These are phyloP conservation scores for Mungos mungo DNA, from an alignment of 2,113 vertebrate species.

Conservation along the genomic window DNA sequence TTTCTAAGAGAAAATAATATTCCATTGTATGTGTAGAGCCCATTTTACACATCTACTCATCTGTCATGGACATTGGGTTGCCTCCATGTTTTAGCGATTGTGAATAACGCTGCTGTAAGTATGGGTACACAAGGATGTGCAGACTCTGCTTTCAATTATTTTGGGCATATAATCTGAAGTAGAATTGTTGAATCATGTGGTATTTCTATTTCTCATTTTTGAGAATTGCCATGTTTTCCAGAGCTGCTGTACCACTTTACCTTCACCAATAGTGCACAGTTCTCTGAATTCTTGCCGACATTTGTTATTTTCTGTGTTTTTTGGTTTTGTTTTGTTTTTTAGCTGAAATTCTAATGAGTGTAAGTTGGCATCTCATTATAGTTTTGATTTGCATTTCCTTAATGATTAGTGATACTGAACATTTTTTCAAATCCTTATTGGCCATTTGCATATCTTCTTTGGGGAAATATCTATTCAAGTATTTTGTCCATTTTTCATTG, in stretches of 20 bases:
- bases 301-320: not conserved
- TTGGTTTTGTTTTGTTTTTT: not conserved
- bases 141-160: not conserved
- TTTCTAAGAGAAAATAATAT: too few relatives aligned
- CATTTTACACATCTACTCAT: not conserved
- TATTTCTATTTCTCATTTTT: not conserved
- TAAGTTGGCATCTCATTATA: not conserved
- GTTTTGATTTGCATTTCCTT: not conserved
- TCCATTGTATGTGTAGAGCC: not conserved
- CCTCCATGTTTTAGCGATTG: not conserved
- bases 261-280: not conserved
- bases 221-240: not conserved
- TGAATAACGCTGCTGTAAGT: not conserved
- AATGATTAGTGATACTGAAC: not conserved
- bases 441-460: not conserved
- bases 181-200: not conserved
- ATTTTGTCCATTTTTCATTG: not conserved
- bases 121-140: too few relatives aligned
- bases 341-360: not conserved
- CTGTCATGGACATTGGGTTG: not conserved
- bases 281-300: not conserved
- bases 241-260: not conserved
- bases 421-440: not conserved
- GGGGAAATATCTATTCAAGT: not conserved
- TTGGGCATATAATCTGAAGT: not conserved